These are phyloP conservation scores for Neosalanx taihuensis DNA, from an alignment of 2,797 vertebrate genomes.

Conservation along the genomic window DNA sequence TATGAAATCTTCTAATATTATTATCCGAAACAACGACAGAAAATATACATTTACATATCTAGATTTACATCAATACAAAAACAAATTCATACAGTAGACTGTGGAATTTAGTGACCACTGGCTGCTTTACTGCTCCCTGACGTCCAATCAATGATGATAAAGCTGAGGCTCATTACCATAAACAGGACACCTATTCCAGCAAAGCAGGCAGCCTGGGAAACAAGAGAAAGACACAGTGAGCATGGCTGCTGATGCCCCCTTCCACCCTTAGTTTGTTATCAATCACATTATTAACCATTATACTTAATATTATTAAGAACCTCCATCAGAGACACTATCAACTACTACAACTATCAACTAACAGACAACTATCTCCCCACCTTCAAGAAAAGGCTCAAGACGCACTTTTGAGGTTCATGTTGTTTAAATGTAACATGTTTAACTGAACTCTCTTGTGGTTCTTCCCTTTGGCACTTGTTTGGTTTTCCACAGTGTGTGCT, in stretches of 20 bases:
- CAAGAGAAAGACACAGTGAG: slow-evolving; percentile 18
- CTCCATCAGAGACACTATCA: too few relatives aligned
- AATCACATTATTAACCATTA: neutral
- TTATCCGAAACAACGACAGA: slow-evolving; percentile 49
- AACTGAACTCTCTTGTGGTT: too few relatives aligned
- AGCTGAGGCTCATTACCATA: slow-evolving; percentile 97
- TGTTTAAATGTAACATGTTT: too few relatives aligned
- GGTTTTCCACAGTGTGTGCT: too few relatives aligned
- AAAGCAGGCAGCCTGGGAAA: slow-evolving; percentile 85
- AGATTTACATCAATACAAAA: slow-evolving; percentile 42
- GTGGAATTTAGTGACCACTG: slow-evolving; percentile 82
- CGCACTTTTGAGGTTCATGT: too few relatives aligned
- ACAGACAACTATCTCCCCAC: neutral
- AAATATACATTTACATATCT: slow-evolving; percentile 50
- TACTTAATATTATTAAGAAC: too few relatives aligned
- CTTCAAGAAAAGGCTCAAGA: too few relatives aligned
- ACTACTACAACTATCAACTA: too few relatives aligned
- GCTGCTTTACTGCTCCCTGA: slow-evolving; percentile 76
- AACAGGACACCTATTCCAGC: slow-evolving; percentile 89
- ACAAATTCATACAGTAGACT: neutral
- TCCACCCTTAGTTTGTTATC: slow-evolving; percentile 2
- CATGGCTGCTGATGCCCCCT: neutral
- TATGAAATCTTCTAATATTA: slow-evolving; percentile 49
- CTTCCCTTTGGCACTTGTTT: too few relatives aligned
- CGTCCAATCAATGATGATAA: slow-evolving; percentile 95